Evolutionary conservation across 2,888 invertebrate species (phyloP), one percentile per base, ranked within the genome.

Genomic region (Drosophila dives): DNA sequence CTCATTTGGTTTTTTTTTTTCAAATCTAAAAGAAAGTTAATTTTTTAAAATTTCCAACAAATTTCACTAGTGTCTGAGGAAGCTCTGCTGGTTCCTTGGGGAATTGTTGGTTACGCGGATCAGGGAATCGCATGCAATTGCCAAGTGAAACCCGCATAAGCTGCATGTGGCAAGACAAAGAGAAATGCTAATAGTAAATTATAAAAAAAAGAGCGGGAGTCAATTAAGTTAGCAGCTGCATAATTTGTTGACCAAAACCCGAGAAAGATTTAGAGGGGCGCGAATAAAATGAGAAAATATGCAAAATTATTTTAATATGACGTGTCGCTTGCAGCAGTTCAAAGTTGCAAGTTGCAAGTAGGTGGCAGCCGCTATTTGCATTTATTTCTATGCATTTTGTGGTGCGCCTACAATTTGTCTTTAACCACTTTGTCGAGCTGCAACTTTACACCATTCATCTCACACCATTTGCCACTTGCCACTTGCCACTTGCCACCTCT

Each of bases 291-390:
- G 26, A 54, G 42, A 45, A 74, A 80, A 69, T 77, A 59, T 80
- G 80, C 60, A 72, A 80, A 80, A 77, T 80, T 77, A 66, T 80
- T 80, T 72, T 75, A 77, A 80, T 75, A 68, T 34, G 34, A 15
- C 33, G 55, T 20, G 45, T 51, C 51, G 33, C 33, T 33, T 33
- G 20, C 33, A 20, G 42, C 15, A 23, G 63, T 29, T 64, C 72
- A 75, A 70, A 33, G 53, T 42, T 50, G 72, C 66, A 72, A 33
- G 50, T 42, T 48, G 65, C 49, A 58, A 45, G 40, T 69, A 50
- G 64, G 62, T 60, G 65, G 64, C 53, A 11, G 53, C 29, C 50
- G 55, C 23, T 42, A 78, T 78, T 78, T 75, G 65, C 78, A 78
- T 78, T 78, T 63, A 72, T 75, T 78, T 75, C 55, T 64, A 75